Conservation (phyloP, 2,797 vertebrate species). For the Pyrocephalus nanus region DNA sequence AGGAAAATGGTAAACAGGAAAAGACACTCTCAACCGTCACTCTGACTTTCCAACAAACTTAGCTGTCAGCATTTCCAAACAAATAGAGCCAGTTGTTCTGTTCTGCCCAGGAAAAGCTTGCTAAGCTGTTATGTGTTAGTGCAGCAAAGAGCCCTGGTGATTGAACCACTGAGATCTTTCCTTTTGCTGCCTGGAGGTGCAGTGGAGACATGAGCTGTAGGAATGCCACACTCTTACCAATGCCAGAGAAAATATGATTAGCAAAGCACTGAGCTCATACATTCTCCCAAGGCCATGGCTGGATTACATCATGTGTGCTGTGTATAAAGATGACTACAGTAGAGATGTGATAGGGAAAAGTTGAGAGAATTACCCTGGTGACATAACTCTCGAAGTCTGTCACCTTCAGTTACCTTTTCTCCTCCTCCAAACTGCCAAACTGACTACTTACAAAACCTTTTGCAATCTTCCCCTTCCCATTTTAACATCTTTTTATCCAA, state of each 20-base stretch:
- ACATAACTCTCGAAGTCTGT: background rate
- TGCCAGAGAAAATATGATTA: background rate
- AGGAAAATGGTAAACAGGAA: background rate
- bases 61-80: background rate
- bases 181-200: background rate
- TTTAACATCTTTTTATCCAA: background rate
- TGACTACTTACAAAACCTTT: background rate
- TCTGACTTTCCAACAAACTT: background rate
- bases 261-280: background rate
- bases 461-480: background rate
- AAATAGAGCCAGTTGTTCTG: background rate
- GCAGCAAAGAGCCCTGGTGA: background rate
- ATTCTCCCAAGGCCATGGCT: background rate
- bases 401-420: background rate
- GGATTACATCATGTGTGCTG: background rate
- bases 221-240: background rate
- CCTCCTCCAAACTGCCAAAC: background rate
- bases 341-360: background rate
- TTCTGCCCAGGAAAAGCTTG: background rate
- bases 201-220: background rate
- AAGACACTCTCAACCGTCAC: background rate
- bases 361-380: background rate
- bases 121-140: background rate
- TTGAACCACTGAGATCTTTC: background rate
- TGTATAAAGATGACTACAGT: background rate